Conservation (phyloP, 2,113 vertebrate species). For the Campylorhamphus procurvoides region DNA sequence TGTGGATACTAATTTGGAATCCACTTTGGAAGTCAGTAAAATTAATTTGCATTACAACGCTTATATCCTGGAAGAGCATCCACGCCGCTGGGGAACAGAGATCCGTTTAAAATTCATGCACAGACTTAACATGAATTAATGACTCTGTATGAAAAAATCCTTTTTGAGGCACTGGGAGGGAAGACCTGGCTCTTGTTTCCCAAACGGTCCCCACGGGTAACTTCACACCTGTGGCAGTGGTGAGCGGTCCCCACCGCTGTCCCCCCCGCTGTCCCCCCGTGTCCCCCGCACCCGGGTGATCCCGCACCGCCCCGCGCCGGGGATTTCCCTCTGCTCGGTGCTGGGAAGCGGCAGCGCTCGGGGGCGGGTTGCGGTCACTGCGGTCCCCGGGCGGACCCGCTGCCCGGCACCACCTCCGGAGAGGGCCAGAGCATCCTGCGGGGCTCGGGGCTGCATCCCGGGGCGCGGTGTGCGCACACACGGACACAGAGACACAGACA, state of each 20-base stretch:
- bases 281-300: too few relatives aligned
- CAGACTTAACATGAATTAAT: neutral
- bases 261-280: neutral
- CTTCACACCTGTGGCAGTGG: too few relatives aligned
- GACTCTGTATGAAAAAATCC: neutral
- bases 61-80: neutral
- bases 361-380: constrained; percentile 4
- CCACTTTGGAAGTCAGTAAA: neutral
- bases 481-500: too few relatives aligned
- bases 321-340: constrained; percentile 19
- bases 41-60: constrained; percentile 36
- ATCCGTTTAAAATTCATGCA: neutral
- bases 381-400: neutral
- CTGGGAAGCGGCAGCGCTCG: constrained; percentile 16
- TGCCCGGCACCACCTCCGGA: neutral
- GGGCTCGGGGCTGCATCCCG: neutral
- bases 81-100: fast-evolving
- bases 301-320: neutral
- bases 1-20: neutral
- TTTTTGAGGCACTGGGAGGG: neutral
- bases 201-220: neutral
- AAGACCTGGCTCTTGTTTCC: neutral
- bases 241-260: too few relatives aligned
- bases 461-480: neutral
- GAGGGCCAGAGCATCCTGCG: neutral